Evolutionary conservation across 2,888 invertebrate genomes (phyloP), one percentile per base, ranked within the genome.

Genomic region (Drosophila kambysellisi): DNA sequence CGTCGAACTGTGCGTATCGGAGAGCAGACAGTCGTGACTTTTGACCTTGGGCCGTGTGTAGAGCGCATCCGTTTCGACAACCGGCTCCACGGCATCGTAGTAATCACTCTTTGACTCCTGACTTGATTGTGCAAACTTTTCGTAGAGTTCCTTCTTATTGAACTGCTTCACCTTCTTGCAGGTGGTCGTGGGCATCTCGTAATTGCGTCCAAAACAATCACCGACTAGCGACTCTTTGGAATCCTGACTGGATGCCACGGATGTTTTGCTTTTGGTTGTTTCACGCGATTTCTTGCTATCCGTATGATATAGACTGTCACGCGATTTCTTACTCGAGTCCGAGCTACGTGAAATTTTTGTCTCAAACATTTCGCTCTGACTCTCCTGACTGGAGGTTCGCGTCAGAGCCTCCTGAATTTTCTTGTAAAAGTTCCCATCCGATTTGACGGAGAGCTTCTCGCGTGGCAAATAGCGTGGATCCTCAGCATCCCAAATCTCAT

Each of bases 401-500:
- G 96, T 95, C 33, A 95, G 94, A 2, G 94, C 94, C 37, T 95
- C 94, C 88, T 95, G 95, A 68, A 96, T 95, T 85, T 95, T 95
- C 86, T 96, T 96, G 84, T 96, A 96, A 91, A 96, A 96, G 83
- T 94, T 95, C 4, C 96, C 96, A 89, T 96, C 96, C 0, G 96
- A 96, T 90, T 96, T 95, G 12, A 96, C 95, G 15, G 95, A 95
- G 15, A 96, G 94, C 74, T 96, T 96, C 91, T 96, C 96, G 30
- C 96, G 94, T 1, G 96, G 96, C 59, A 96, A 94, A 90, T 96
- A 95, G 29, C 96, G 93, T n/a, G 96, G 96, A 93, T 96, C 96
- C 89, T 97, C 97, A 90, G 96, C 95, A 60, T 96, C 94, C 93
- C 97, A 97, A 83, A 97, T 96, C 91, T 96, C 96, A 65, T 96